phyloP scores from a whole-genome alignment of 2,113 vertebrate species.

The Apeltes quadracus region DNA sequence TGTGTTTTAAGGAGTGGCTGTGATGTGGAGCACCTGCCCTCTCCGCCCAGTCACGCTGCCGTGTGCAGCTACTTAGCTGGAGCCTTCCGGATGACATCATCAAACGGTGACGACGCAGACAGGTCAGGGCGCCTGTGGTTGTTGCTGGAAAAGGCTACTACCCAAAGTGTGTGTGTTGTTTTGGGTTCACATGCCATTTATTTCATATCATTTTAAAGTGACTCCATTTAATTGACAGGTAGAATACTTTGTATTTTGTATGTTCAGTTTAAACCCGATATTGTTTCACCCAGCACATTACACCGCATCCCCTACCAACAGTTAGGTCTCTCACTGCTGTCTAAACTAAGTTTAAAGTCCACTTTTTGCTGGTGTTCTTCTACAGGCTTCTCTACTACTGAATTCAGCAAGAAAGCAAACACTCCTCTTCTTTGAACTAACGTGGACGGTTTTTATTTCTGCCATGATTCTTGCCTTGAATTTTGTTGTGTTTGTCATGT shows the following conservation, averaged over 20 bases:
- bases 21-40: constrained; percentile 72
- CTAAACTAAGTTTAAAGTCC: background rate
- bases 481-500: too few species aligned
- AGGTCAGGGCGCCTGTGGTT: constrained; percentile 65
- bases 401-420: too few species aligned
- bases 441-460: too few species aligned
- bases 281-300: background rate
- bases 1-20: constrained; percentile 31
- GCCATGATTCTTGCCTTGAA: background rate
- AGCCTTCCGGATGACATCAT: constrained; percentile 75
- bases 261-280: background rate
- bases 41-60: constrained; percentile 47
- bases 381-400: background rate
- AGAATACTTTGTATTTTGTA: background rate
- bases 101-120: constrained; percentile 70
- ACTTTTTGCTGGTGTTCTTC: background rate
- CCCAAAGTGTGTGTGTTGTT: constrained; percentile 19
- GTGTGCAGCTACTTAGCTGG: constrained; percentile 50
- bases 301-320: too few species aligned
- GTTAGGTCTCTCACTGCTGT: background rate
- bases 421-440: background rate
- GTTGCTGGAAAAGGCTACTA: constrained; percentile 60
- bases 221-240: background rate
- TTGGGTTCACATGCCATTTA: background rate
- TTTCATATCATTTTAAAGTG: constrained; percentile 15